Evolutionary conservation across 2,797 vertebrate genomes (phyloP).

Genomic region (Acipenser transmontanus): DNA sequence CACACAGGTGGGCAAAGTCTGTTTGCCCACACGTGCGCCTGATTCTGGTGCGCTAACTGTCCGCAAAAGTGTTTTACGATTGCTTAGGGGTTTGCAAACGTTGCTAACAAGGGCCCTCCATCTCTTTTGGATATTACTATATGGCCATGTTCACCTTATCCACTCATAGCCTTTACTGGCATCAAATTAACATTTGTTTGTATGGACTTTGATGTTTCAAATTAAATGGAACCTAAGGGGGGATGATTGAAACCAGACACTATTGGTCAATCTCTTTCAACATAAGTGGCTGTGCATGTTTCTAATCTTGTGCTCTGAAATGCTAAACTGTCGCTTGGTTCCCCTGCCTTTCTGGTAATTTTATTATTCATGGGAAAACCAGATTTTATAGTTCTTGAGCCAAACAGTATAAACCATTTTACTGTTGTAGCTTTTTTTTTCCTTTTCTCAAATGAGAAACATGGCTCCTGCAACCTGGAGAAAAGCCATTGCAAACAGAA

Average conservation of each 20-base stretch:
- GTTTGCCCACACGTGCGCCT: no score
- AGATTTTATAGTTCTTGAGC: constrained; percentile 3
- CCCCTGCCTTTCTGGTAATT: constrained; percentile 31
- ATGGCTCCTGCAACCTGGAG: not conserved
- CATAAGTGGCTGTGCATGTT: constrained; percentile 20
- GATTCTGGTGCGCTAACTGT: no score
- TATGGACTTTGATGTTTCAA: constrained; percentile 39
- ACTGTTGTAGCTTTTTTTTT: not conserved
- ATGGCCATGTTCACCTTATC: constrained; percentile 33
- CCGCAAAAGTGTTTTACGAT: no score
- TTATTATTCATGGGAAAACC: constrained; percentile 31
- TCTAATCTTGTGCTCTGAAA: constrained; percentile 14
- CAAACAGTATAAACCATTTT: not conserved
- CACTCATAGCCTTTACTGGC: constrained; percentile 33
- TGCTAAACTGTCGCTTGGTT: constrained; percentile 9
- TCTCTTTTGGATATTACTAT: constrained; percentile 41
- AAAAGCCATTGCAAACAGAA: not conserved
- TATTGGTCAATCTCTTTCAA: constrained; percentile 25
- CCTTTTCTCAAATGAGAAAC: not conserved
- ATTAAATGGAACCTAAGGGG: constrained; percentile 36
- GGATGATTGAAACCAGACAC: constrained; percentile 48
- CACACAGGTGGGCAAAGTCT: no score
- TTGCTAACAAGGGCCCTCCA: constrained; percentile 7
- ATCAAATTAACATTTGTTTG: constrained; percentile 38
- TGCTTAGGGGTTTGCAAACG: no score